phyloP scores from a whole-genome alignment of 2,888 invertebrate genomes.

The Acanthococcus lagerstroemiae region DNA sequence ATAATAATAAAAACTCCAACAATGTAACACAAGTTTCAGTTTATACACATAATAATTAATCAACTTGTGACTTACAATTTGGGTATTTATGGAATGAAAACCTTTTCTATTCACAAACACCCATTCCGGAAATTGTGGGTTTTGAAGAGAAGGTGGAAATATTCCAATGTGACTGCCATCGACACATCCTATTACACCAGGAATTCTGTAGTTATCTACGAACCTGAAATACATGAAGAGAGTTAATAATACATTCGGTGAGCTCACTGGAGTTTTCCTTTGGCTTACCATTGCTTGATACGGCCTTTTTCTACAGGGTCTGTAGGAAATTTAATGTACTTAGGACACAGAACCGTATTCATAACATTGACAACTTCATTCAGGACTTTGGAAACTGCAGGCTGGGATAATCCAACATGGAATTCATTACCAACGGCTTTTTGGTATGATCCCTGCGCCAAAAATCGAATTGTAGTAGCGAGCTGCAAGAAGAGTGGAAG shows the following conservation, averaged over 20 bases:
- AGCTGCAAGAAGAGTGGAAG: no score
- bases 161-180: constrained; percentile 21
- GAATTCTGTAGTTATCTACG: background rate
- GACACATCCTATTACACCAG: constrained; percentile 3
- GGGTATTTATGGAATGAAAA: constrained; percentile 20
- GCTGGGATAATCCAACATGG: constrained; percentile 7
- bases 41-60: background rate
- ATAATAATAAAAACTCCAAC: no score
- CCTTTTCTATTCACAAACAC: constrained; percentile 10
- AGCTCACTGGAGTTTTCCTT: background rate
- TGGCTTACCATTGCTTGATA: background rate
- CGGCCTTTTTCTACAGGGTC: background rate
- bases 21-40: background rate
- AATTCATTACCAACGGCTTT: background rate
- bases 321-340: constrained; percentile 23
- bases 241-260: background rate
- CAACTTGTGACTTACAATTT: background rate
- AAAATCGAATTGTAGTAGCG: no score
- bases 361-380: constrained; percentile 16
- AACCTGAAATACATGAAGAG: constrained; percentile 3
- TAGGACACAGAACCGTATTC: constrained; percentile 7
- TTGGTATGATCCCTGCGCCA: constrained; percentile 15
- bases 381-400: constrained; percentile 12
- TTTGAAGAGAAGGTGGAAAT: background rate
- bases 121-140: constrained; percentile 5